Conservation (phyloP, 2,888 invertebrate genomes). For the Phyllotreta cruciferae region DNA sequence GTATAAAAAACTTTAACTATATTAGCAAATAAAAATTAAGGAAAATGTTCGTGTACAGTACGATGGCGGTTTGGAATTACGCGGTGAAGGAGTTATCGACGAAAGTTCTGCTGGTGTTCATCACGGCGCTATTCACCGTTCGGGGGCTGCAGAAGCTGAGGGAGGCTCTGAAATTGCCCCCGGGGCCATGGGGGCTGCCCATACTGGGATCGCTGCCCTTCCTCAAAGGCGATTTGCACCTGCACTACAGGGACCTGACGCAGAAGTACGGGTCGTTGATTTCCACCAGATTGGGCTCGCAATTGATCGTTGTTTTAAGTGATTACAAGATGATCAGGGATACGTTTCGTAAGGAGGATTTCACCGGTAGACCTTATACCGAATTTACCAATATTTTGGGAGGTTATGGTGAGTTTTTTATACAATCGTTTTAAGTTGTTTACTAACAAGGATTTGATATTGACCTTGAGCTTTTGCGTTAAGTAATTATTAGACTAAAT, state of each 20-base stretch:
- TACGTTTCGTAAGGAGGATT: conserved; percentile 84
- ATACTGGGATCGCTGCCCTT: conserved; percentile 84
- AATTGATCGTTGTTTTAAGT: conserved; percentile 84
- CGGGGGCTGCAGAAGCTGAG: conserved; percentile 54
- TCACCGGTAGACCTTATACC: conserved; percentile 86
- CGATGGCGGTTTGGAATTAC: conserved; percentile 62
- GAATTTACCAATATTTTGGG: conserved; percentile 86
- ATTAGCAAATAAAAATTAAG: background rate
- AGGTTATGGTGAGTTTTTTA: conserved; percentile 82
- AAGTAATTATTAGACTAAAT: conserved; percentile 3
- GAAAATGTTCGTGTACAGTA: conserved; percentile 62
- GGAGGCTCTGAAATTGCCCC: conserved; percentile 69
- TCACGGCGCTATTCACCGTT: conserved; percentile 61
- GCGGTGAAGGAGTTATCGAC: conserved; percentile 52
- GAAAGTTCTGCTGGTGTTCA: conserved; percentile 63
- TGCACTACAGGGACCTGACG: conserved; percentile 78
- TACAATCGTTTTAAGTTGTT: conserved; percentile 10
- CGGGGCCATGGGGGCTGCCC: conserved; percentile 89
- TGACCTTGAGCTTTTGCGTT: conserved; percentile 9
- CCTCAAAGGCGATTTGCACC: conserved; percentile 78
- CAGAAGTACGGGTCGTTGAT: conserved; percentile 82
- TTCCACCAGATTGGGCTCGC: conserved; percentile 81
- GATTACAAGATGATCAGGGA: conserved; percentile 87
- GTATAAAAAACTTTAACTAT: conserved; percentile 20
- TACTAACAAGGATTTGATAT: conserved; percentile 14